Evolutionary conservation across 2,113 vertebrate genomes (phyloP), one percentile per base, ranked within the genome.

Genomic region (Canis aureus): DNA sequence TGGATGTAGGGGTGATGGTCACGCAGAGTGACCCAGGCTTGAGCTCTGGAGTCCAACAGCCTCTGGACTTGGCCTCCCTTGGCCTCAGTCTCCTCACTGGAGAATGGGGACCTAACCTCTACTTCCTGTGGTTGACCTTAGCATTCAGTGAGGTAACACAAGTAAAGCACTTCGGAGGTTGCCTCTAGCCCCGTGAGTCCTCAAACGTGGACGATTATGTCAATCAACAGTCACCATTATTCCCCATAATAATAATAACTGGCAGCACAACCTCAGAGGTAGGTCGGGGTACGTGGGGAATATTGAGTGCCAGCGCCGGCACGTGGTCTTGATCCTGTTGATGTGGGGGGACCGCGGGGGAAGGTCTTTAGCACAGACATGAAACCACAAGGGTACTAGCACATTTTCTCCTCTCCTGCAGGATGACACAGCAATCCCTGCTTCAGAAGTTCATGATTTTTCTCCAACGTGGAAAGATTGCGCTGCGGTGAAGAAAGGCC

Each of bases 291-390:
- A 35, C 1, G 0, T 8, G n/a, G 16, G 79, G 22, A 59, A 35
- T 5, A 12, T 5, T 22, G 51, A 78, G 32, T 2, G 0, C 32
- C 53, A 22, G 49, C 22, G 15, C 7, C 67, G 13, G 35, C 17
- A 35, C 1, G 0, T 0, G 0, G 16, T 59, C 38, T 91, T 51
- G 60, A 95, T 49, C 43, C 82, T 83, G 27, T 15, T 6, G 0
- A 66, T 5, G 11, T 0, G 0, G 16, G 35, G 35, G 71, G 32
- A 67, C 73, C 27, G 0, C 27, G 38, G 29, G 71, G 35, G 5
- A 62, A 38, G 32, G 3, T 82, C 89, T 69, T 32, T 86, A 59
- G 60, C 16, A 19, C 55, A 64, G 82, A 74, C 43, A 23, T 15
- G 55, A 25, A 82, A 51, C 27, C 20, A 62, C 8, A 74, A 11